Conservation (phyloP, 2,797 vertebrate genomes). For the Myotis vivesi region DNA sequence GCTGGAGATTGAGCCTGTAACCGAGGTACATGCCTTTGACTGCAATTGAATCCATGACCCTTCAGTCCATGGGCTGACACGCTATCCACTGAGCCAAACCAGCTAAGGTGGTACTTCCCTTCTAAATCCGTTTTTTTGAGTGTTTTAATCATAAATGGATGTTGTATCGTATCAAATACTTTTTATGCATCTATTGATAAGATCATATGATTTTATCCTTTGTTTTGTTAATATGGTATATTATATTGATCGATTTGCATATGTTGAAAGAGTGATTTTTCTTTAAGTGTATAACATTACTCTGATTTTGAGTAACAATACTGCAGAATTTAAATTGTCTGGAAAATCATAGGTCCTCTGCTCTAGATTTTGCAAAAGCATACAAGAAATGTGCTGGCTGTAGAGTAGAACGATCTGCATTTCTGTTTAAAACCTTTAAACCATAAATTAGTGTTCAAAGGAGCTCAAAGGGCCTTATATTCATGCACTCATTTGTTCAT, state of each 20-base stretch:
- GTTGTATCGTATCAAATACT: background rate
- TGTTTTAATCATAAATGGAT: background rate
- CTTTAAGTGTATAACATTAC: background rate
- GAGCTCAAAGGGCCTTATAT: background rate
- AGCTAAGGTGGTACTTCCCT: background rate
- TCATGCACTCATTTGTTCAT: conserved; percentile 1
- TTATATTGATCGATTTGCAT: background rate
- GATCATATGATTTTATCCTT: background rate
- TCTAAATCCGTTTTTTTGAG: background rate
- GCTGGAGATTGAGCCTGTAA: too few species aligned
- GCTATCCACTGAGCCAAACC: too few species aligned
- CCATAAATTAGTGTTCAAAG: background rate
- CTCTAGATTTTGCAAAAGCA: conserved; percentile 14
- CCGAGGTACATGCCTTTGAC: too few species aligned
- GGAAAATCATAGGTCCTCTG: background rate
- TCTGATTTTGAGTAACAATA: background rate
- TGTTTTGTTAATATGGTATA: background rate
- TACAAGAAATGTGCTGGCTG: background rate
- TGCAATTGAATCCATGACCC: too few species aligned
- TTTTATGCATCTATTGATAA: background rate
- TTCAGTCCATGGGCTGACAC: too few species aligned
- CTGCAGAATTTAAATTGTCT: conserved; percentile 30
- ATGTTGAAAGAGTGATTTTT: background rate
- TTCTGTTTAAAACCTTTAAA: conserved; percentile 50
- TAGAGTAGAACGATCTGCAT: background rate